Base-by-base conservation (phyloP, 2,113 vertebrate genomes). In the Dasyurus viverrinus region DNA sequence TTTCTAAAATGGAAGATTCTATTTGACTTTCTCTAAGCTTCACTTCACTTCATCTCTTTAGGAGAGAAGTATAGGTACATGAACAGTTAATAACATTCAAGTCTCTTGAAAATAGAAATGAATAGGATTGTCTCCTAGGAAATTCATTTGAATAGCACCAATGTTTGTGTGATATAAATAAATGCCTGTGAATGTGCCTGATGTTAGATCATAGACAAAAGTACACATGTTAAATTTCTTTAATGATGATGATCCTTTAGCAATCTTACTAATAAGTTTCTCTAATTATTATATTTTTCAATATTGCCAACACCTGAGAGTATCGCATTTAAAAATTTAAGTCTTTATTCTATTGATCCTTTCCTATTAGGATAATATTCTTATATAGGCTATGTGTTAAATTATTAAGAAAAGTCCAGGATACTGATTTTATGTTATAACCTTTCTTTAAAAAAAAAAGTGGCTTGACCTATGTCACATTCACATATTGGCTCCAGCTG, bases 351-450 rank as follows among this genome's bases (percentile, higher is more conserved):
- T 68, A 55, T 68, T 8, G 68, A 52, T 50, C 50, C 50, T 50
- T 50, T 50, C 8, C 19, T 84, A 84, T 42, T 42, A 84, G 36
- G n/a, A 84, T 2, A 84, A 42, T 84, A 84, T 84, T 84, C n/a
- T 84, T 47, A 92, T 54, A 89, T 53, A 91, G 2, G 5, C 36
- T 54, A 42, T 54, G 11, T 89, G 14, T 50, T 94, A 84, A 91
- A 89, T 95, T 92, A 92, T n/a, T 25, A 1, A 76, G 12, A 89
- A 48, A 92, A 53, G 42, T 60, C 90, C 10, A 26, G 91, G 94
- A 36, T 90, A 53, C 91, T 47, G 57, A 16, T 84, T 96, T 90
- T 68, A 36, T 25, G 22, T 0, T 90, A 54, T 93, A 24, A 93
- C 0, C 0, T 52, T 52, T 52, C 50, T 52, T 52, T 52, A 52